Percentiles rank a stretch among this genome's conserved stretches.
phyloP scores from a whole-genome alignment of 1,140 invertebrate genomes.

The Tetramorium simillimum region DNA sequence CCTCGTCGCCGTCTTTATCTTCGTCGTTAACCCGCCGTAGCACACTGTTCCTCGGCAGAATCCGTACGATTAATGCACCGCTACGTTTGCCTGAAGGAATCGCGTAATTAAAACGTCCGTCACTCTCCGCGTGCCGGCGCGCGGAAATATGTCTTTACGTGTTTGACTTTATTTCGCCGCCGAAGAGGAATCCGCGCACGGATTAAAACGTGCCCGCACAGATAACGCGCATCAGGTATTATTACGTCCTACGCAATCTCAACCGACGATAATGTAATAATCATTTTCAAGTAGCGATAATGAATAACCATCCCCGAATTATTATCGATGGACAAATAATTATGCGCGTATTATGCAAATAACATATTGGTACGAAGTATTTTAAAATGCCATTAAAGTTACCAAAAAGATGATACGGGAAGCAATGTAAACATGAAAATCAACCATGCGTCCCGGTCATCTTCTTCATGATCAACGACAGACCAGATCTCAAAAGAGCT shows the following conservation, averaged over 20 bases:
- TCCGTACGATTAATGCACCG: conserved; percentile 77
- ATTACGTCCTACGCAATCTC: conserved; percentile 13
- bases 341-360: conserved; percentile 42
- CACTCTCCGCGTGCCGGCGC: conserved; percentile 46
- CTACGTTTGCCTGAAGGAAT: conserved; percentile 59
- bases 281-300: conserved; percentile 12
- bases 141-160: conserved; percentile 63
- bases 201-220: conserved; percentile 12
- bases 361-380: neutral
- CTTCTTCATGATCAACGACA: neutral
- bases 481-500: neutral
- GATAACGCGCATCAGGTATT: conserved; percentile 24
- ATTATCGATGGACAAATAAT: conserved; percentile 50
- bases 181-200: neutral
- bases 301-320: conserved; percentile 10
- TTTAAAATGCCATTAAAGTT: conserved; percentile 37
- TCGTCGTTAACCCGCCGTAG: conserved; percentile 10
- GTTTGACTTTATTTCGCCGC: conserved; percentile 53
- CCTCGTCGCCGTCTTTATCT: conserved; percentile 57
- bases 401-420: neutral
- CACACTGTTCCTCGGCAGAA: conserved; percentile 63
- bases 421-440: conserved; percentile 16
- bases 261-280: conserved; percentile 41
- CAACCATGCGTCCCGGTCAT: neutral
- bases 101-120: conserved; percentile 73